Conservation (phyloP, 2,797 vertebrate genomes). For the Gymnodraco acuticeps region DNA sequence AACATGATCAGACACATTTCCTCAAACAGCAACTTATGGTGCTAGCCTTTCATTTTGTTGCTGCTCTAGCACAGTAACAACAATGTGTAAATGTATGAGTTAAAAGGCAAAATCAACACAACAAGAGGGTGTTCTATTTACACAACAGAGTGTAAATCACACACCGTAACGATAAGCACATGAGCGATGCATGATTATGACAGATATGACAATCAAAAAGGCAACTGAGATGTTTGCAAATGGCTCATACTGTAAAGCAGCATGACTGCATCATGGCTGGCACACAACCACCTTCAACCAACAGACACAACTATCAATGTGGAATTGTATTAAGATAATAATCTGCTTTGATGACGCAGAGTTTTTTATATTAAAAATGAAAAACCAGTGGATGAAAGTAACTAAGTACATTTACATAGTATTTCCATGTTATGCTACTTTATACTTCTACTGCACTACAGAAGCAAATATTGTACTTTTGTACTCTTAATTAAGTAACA, state of each 20-base stretch:
- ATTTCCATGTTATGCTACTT: too few species aligned
- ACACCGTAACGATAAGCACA: slow-evolving; percentile 15
- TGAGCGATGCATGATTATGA: slow-evolving; percentile 33
- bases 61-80: slow-evolving; percentile 78
- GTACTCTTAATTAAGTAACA: too few species aligned
- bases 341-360: background rate
- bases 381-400: background rate
- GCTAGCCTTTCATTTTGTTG: slow-evolving; percentile 62
- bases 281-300: slow-evolving; percentile 21
- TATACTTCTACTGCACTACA: too few species aligned
- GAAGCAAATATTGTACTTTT: too few species aligned
- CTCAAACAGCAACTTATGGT: slow-evolving; percentile 64
- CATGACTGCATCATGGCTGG: slow-evolving; percentile 21
- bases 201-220: slow-evolving; percentile 44
- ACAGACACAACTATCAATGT: slow-evolving; percentile 10
- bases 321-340: slow-evolving; percentile 3
- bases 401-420: too few species aligned
- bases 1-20: slow-evolving; percentile 73
- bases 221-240: slow-evolving; percentile 50
- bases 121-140: slow-evolving; percentile 5
- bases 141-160: background rate
- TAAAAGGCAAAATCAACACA: slow-evolving; percentile 31
- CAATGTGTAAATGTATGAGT: slow-evolving; percentile 32
- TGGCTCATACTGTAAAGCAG: slow-evolving; percentile 7
- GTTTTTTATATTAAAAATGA: slow-evolving; percentile 11